A percentile compares a stretch with the other conserved stretches of the same genome.
These are phyloP conservation scores for Hippocampus comes DNA, from an alignment of 2,113 vertebrate species.

Conservation along the genomic window DNA sequence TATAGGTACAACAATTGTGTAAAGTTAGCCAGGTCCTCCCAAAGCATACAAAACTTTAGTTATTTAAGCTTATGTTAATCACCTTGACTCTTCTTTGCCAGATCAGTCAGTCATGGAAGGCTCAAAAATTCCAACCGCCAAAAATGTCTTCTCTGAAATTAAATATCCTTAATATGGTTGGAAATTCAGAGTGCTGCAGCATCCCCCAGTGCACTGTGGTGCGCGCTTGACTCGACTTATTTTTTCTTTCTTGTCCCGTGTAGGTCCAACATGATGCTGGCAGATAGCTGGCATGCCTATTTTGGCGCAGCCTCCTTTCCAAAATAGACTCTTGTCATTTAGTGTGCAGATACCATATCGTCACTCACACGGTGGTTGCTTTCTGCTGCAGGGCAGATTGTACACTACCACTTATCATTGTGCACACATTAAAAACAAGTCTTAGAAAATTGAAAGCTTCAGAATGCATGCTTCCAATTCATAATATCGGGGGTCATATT, in stretches of 20 bases:
- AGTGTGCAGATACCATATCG: constrained; percentile 35
- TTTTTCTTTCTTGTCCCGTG: constrained; percentile 61
- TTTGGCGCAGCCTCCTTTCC: constrained; percentile 75
- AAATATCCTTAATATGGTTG: constrained; percentile 57
- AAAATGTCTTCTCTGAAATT: constrained; percentile 37
- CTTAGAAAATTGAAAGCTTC: not conserved
- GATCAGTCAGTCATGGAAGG: constrained; percentile 2
- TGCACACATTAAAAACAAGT: constrained; percentile 12
- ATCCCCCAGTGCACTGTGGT: constrained; percentile 64
- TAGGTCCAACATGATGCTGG: constrained; percentile 57
- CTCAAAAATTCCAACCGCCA: constrained; percentile 12
- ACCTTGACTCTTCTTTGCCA: not conserved
- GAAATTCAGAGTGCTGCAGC: constrained; percentile 65
- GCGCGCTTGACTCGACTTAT: constrained; percentile 56
- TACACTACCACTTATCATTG: not conserved
- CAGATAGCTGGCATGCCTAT: constrained; percentile 71
- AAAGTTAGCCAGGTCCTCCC: not conserved
- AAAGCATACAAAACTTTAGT: not conserved
- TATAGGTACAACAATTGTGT: too few relatives aligned
- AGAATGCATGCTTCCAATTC: not conserved
- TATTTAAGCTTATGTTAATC: not conserved
- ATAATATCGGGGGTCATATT: not conserved
- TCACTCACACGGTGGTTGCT: constrained; percentile 19
- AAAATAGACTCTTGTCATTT: constrained; percentile 89
- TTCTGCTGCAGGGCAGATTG: constrained; percentile 20